phyloP scores from a whole-genome alignment of 37 sponge, comb jelly and placozoan species.

The Ianthella basta region DNA sequence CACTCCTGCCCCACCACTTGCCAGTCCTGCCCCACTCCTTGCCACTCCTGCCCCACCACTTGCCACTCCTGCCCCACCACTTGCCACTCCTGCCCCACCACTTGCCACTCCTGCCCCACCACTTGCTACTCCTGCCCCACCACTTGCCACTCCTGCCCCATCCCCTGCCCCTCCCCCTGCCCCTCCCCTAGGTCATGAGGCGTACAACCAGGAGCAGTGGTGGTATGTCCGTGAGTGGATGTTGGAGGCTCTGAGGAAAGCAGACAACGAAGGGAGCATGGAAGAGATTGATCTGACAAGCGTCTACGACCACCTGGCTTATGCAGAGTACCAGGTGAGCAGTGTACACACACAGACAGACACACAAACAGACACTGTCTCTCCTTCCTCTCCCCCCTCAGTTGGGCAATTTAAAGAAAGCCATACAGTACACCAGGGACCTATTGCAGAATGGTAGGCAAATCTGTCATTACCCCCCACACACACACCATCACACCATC shows the following conservation, averaged over 20 bases:
- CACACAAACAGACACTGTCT: neutral
- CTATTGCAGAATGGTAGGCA: constrained; percentile 76
- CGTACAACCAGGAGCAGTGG: constrained; percentile 61
- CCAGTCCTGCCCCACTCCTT: too few relatives aligned
- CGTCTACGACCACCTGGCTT: constrained; percentile 81
- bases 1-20: too few relatives aligned
- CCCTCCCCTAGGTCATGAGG: constrained; percentile 57
- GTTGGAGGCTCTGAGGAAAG: constrained; percentile 62
- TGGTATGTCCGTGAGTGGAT: constrained; percentile 69
- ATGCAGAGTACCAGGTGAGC: constrained; percentile 72
- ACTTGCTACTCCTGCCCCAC: neutral
- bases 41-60: too few relatives aligned
- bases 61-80: too few relatives aligned
- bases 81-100: too few relatives aligned
- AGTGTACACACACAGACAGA: neutral
- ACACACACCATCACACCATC: neutral
- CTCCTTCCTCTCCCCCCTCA: neutral
- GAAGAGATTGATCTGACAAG: constrained; percentile 43
- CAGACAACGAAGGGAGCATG: constrained; percentile 20
- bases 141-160: neutral
- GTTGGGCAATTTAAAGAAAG: constrained; percentile 74
- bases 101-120: neutral
- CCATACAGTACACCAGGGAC: constrained; percentile 61
- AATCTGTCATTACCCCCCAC: neutral
- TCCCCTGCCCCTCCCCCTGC: neutral